Percentiles rank a stretch among this genome's conserved stretches.
phyloP scores from a whole-genome alignment of 2,113 vertebrate species.

The Apodemus sylvaticus region DNA sequence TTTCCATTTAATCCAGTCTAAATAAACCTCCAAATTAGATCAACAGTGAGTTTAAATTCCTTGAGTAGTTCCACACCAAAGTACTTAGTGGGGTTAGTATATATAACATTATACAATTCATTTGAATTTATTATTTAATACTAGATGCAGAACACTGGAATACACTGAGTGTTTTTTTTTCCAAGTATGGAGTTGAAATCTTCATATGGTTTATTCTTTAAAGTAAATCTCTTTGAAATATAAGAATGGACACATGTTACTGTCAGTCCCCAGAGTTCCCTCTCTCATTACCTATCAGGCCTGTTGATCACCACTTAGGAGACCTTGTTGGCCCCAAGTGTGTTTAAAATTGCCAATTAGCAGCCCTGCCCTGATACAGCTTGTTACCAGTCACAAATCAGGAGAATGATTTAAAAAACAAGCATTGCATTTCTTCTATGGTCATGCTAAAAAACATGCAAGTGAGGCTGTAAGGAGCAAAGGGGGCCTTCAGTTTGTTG shows the following conservation, averaged over 20 bases:
- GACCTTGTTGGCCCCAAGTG: constrained; percentile 50
- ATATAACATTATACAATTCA: background rate
- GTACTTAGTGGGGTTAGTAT: constrained; percentile 23
- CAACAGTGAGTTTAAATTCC: constrained; percentile 38
- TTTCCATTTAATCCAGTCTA: background rate
- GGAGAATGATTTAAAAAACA: constrained; percentile 47
- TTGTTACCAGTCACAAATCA: constrained; percentile 48
- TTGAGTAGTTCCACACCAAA: constrained; percentile 20
- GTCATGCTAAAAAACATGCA: constrained; percentile 3
- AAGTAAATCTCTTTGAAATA: constrained; percentile 19
- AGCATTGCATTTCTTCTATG: background rate
- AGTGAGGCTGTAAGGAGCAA: background rate
- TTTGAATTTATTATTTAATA: constrained; percentile 14
- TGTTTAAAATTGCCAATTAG: constrained; percentile 78
- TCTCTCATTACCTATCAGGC: constrained; percentile 26
- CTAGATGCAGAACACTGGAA: background rate
- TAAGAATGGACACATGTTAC: constrained; percentile 41
- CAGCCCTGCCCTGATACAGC: constrained; percentile 23
- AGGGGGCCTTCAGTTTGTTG: constrained; percentile 1
- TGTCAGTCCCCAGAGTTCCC: constrained; percentile 30
- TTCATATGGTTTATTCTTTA: constrained; percentile 41
- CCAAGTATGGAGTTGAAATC: background rate
- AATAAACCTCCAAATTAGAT: background rate
- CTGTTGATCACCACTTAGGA: constrained; percentile 64
- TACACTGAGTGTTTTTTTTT: background rate